phyloP scores from a whole-genome alignment of 2,113 vertebrate species.

The Mesocricetus auratus region DNA sequence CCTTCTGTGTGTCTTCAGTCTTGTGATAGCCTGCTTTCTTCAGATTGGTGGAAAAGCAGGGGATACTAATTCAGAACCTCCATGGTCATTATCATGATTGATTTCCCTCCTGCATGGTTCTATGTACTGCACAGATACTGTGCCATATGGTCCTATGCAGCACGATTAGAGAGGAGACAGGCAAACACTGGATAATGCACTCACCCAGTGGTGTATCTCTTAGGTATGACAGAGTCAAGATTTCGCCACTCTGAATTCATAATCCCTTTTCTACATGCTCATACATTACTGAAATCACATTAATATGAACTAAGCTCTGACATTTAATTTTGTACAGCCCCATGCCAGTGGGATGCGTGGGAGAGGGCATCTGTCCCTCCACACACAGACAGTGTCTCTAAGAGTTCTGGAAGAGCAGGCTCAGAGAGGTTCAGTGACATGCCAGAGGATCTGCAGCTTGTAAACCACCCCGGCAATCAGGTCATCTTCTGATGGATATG shows the following conservation, averaged over 20 bases:
- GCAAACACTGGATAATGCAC: background rate
- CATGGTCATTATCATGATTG: background rate
- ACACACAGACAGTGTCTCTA: background rate
- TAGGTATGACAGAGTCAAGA: background rate
- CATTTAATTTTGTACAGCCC: background rate
- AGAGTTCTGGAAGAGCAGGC: background rate
- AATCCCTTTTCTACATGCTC: background rate
- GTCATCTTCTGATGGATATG: background rate
- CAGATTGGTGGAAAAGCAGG: background rate
- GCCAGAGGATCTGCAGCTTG: background rate
- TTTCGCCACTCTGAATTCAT: background rate
- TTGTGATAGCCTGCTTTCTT: constrained; percentile 8
- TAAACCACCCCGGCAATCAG: background rate
- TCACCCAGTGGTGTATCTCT: background rate
- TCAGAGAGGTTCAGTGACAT: background rate
- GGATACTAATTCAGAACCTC: background rate
- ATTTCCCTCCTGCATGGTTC: background rate
- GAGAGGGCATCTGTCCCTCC: background rate
- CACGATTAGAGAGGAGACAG: background rate
- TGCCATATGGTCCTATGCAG: background rate
- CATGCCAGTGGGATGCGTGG: background rate
- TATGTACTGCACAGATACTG: background rate
- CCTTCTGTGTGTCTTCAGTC: background rate
- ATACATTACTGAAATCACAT: background rate
- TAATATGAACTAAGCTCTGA: background rate